Base-by-base conservation (phyloP, 37 sponge, comb jelly and placozoan genomes). In the Amphimedon queenslandica region DNA sequence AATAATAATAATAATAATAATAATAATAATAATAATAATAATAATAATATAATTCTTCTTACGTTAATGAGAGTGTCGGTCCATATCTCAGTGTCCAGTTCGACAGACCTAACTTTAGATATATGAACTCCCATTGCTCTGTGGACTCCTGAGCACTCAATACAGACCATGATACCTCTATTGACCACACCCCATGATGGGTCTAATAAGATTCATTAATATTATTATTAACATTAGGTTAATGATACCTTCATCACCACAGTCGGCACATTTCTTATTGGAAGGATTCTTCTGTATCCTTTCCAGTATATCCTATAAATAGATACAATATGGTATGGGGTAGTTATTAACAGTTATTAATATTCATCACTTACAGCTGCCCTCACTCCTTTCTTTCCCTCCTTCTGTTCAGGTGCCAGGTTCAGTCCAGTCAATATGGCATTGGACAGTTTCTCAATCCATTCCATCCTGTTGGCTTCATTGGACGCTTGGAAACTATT, bases 101-200 rank as follows among this genome's bases (percentile, higher is more conserved):
- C 92, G 1, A 87, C 72, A 63, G 95, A 94, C 10, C 92, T 72
- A 5, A 94, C 95, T 66, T 94, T 94, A 38, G 95, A 94, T 28
- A 90, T 78, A 60, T 94, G 88, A 0, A 79, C 81, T 39, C 95
- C 92, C 73, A 94, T 57, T 11, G 87, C 69, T 35, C 95, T 66
- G 61, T 89, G 90, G 10, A 85, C 82, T 11, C 88, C 84, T 40
- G 93, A 87, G 56, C 95, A 94, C 47, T 94, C 73, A 63, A 91
- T 87, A 67, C 95, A 94, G 35, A 94, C 75, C 88, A 88, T 87
- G 39, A 94, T 73, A 25, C 89, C 84, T 21, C 70, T 76, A 81
- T 94, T 94, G 61, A 94, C 82, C 33, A 83, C 82, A 3, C 84
- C 89, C 95, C 95, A 94, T 1, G 74, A 73, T 0, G 95, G 95